These are phyloP conservation scores for Aspidoscelis tigris DNA, from an alignment of 2,113 vertebrate genomes.

Conservation along the genomic window DNA sequence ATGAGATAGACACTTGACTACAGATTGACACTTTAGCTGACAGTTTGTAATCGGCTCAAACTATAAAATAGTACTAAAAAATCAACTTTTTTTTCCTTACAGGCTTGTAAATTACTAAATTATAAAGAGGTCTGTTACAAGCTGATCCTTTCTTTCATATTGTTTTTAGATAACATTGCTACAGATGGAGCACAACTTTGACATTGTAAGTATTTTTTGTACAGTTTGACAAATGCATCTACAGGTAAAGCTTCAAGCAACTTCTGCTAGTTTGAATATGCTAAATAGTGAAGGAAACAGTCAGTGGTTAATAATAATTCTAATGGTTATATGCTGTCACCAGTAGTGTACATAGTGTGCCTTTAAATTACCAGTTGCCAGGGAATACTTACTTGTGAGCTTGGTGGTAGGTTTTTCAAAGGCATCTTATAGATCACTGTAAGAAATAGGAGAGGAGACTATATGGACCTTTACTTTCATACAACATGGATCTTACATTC, in stretches of 20 bases:
- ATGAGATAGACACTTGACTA: neutral
- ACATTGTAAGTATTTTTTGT: slow-evolving; percentile 90
- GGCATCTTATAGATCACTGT: neutral
- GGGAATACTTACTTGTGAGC: no score
- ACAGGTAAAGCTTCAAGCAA: slow-evolving; percentile 12
- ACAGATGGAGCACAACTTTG: slow-evolving; percentile 99
- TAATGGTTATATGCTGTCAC: neutral
- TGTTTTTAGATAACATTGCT: slow-evolving; percentile 91
- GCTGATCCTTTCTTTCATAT: slow-evolving; percentile 31
- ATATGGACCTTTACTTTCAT: neutral
- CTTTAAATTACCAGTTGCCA: neutral
- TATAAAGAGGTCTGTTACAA: neutral
- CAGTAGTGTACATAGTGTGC: neutral
- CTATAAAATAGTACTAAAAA: neutral
- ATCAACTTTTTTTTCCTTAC: neutral
- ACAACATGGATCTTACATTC: neutral
- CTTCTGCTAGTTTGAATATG: neutral
- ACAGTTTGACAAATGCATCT: neutral
- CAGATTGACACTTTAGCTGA: no score
- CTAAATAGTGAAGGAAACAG: neutral
- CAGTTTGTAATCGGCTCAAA: neutral
- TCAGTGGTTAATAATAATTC: neutral
- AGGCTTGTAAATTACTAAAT: slow-evolving; percentile 3
- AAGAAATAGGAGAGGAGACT: neutral
- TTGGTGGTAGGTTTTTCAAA: neutral